These are phyloP conservation scores for Gadopsis bispinosus DNA, from an alignment of 2,797 vertebrate species.

Conservation along the genomic window DNA sequence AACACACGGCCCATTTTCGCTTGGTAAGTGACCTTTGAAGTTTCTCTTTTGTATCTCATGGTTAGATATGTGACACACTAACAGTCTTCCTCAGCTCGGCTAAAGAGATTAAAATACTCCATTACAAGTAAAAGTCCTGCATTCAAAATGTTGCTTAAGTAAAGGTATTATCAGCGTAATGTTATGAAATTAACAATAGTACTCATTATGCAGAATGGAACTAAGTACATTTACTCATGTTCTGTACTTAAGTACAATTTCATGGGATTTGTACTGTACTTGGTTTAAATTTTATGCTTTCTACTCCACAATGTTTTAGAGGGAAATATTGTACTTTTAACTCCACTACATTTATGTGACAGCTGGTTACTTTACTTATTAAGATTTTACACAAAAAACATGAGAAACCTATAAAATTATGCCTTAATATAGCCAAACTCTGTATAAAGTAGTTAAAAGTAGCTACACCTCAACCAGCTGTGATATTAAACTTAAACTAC, in stretches of 20 bases:
- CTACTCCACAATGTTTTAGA: neutral
- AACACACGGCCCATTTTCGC: conserved; percentile 22
- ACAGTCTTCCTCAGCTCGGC: neutral
- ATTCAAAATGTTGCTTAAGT: neutral
- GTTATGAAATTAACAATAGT: too few species aligned
- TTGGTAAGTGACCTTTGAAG: conserved; percentile 38
- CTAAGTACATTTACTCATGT: too few species aligned
- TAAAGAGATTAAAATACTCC: neutral
- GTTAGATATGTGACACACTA: neutral
- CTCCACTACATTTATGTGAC: too few species aligned
- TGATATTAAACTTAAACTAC: too few species aligned
- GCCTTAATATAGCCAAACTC: neutral
- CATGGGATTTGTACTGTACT: neutral
- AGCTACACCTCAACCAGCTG: neutral
- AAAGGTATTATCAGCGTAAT: too few species aligned
- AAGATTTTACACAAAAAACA: too few species aligned
- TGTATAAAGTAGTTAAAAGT: neutral
- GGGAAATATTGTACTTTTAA: neutral
- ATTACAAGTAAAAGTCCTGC: neutral
- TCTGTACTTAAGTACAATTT: too few species aligned
- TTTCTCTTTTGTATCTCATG: neutral
- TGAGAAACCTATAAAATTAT: too few species aligned
- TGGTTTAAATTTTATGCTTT: neutral
- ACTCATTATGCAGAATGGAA: too few species aligned
- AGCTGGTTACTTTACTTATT: too few species aligned